Base-by-base conservation (phyloP, 2,113 vertebrate species). In the Tenrec ecaudatus region DNA sequence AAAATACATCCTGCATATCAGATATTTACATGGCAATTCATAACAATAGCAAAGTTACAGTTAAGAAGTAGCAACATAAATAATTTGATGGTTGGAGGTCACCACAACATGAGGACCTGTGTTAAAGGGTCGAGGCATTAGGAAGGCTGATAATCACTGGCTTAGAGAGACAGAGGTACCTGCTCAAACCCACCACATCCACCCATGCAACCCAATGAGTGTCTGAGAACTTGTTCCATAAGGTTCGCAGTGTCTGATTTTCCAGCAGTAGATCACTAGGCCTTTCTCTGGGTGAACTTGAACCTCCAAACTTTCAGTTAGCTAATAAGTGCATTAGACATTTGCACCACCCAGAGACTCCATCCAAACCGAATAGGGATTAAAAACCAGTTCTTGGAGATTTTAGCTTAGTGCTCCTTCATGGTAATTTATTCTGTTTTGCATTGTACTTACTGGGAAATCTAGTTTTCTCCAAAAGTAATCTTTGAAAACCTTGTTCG, bases 381-480 rank as follows among this genome's bases (percentile, higher is more conserved):
- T 11, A 47, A 31, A 86, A 80, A 27, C 86, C 27, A 31, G 16
- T 36, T 93, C 31, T 88, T 20, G 43, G 29, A 40, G 27, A 25
- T 77, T 84, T 79, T 36, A 79, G 3, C 8, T 31, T 22, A 6
- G 15, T 58, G 12, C 4, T 90, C 73, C 64, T 69, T 25, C 80
- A 40, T 58, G 22, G n/a, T 53, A 25, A n/a, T 88, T 95, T 29
- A 75, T 1, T 84, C 38, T 62, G 69, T 79, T 92, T 15, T 89
- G 64, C 9, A 93, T 53, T 78, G 81, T 53, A 23, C 80, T 71
- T 60, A 89, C 62, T 78, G 11, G 23, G 77, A 90, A 91, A 62
- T 17, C 36, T 79, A 60, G 33, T 14, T 87, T 91, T 58, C 40
- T 83, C 87, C 81, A 40, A 29, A 68, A 75, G 87, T 60, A 77